phyloP scores from a whole-genome alignment of 2,888 invertebrate species.

The Pachymerium ferrugineum region DNA sequence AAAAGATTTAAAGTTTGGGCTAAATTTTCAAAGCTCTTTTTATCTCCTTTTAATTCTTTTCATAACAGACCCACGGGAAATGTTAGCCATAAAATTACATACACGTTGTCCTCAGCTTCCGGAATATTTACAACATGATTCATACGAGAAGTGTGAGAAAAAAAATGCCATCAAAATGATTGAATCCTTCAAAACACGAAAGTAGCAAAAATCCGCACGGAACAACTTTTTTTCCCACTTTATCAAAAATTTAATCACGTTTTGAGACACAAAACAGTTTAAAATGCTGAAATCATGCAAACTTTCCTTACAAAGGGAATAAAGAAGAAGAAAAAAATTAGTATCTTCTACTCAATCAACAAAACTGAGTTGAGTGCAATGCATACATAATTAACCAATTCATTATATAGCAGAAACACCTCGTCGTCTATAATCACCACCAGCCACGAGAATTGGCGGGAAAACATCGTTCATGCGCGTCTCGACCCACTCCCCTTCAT shows the following conservation, averaged over 20 bases:
- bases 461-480: conserved; percentile 27
- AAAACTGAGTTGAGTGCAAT: conserved; percentile 7
- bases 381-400: conserved; percentile 24
- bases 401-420: conserved; percentile 17
- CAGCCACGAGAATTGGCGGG: conserved; percentile 16
- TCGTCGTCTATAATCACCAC: conserved; percentile 27
- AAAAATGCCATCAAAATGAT: background rate
- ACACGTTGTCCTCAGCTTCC: conserved; percentile 24
- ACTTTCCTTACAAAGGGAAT: background rate
- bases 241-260: background rate
- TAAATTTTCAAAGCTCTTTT: conserved; percentile 13
- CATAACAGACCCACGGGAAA: conserved; percentile 25
- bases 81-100: conserved; percentile 12
- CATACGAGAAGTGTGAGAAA: conserved; percentile 2
- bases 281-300: background rate
- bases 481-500: conserved; percentile 21
- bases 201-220: background rate
- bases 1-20: conserved; percentile 11
- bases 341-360: conserved; percentile 1
- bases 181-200: background rate
- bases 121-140: conserved; percentile 14
- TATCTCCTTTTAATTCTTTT: conserved; percentile 27
- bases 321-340: background rate
- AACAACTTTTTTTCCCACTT: background rate
- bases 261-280: background rate